Conservation (phyloP, 2,797 vertebrate genomes). For the Myioborus miniatus region DNA sequence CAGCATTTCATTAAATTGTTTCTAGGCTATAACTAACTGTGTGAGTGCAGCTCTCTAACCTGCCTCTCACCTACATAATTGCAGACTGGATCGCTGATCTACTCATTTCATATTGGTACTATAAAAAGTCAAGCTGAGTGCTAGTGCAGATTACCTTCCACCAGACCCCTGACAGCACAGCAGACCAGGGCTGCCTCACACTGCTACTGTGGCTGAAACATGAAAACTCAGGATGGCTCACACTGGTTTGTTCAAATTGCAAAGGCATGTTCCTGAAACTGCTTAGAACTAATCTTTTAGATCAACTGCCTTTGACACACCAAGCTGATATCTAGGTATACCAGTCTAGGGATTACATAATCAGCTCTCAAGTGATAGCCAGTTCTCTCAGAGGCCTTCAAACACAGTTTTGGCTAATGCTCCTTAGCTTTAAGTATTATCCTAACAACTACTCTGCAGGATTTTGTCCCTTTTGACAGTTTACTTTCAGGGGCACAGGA, state of each 20-base stretch:
- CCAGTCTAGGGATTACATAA: neutral
- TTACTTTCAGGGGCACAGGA: neutral
- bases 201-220: neutral
- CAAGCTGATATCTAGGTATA: neutral
- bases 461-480: neutral
- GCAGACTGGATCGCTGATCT: neutral
- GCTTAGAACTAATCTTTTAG: neutral
- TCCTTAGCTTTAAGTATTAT: neutral
- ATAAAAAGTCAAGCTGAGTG: neutral
- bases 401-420: neutral
- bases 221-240: neutral
- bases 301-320: neutral
- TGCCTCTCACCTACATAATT: neutral
- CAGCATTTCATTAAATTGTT: slow-evolving; percentile 2
- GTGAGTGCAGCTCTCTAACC: neutral
- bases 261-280: neutral
- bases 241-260: neutral
- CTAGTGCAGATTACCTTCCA: neutral
- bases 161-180: neutral
- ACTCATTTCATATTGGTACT: neutral
- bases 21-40: neutral
- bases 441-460: neutral
- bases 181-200: neutral
- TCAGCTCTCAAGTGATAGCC: neutral
- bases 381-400: neutral